Evolutionary conservation across 1,140 invertebrate species (phyloP), one percentile per base, ranked within the genome.

Genomic region (Cotesia glomerata): DNA sequence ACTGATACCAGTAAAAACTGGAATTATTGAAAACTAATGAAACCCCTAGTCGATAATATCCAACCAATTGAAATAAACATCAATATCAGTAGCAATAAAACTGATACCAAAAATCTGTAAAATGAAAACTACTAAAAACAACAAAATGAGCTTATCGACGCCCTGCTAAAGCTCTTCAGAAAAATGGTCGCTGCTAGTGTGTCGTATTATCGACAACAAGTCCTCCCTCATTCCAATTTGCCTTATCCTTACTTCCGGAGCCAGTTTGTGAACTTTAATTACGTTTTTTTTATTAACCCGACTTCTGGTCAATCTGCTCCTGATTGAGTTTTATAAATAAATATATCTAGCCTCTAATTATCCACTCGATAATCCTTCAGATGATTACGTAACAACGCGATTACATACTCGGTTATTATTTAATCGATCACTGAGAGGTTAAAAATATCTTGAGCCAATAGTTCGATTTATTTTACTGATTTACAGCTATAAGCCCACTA

Each of bases 171-270:
- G 85, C 78, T 84, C 81, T 86, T 87, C 86, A 76, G 86, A 87
- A 78, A 88, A 88, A 69, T 88, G 86, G 58, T 88, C 86, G 72
- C 86, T 87, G 73, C 85, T 86, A 16, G 86, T 87, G 79, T 88
- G 86, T 65, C 86, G 79, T 78, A 88, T 88, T 71, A 86, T 86
- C n/a, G 85, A 86, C 69, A 84, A 75, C 62, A 88, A 77, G 64
- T 88, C 86, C 82, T 86, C 83, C 86, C 86, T 87, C 86, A 88
- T 88, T 83, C 86, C 86, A 87, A 86, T 87, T 82, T 86, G 82
- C 78, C 84, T 85, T 63, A 87, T 86, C 83, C 85, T 87, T 77
- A 87, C 85, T 79, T 86, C 85, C 73, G 85, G 85, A 87, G 85
- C 85, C 85, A 87, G 85, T 86, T 87, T 87, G 85, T 77, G 85